Base-by-base conservation (phyloP, 2,113 vertebrate genomes). In the Toxostoma redivivum region DNA sequence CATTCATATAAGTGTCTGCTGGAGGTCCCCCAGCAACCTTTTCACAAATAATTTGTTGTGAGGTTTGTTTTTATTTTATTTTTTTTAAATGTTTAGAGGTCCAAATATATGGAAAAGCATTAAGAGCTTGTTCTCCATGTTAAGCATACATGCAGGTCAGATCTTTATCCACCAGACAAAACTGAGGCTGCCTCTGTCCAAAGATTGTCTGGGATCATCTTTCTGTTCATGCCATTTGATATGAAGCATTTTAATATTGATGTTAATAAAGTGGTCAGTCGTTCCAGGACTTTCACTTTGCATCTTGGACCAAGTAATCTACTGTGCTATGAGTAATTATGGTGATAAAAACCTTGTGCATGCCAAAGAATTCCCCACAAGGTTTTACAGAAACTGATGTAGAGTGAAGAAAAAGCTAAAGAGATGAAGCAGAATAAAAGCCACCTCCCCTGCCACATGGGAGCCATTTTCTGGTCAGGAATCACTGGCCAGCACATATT, bases 71-170 rank as follows among this genome's bases (percentile, higher is more conserved):
- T 38, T 53, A 12, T 56, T 25, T 10, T 35, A 27, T 21, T 62
- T 27, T 10, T 35, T 31, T 37, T n/a, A 2, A 4, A 18, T 30
- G 66, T 37, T 27, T 23, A 25, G 2, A 5, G 27, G 17, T 5
- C 3, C 3, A 14, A 27, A 44, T 14, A 0, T 15, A 25, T 6
- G 5, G 13, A 45, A 64, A 76, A 51, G 1, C 4, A 65, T 44
- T 48, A 48, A 42, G 9, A 80, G 2, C 6, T 70, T 9, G 23
- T 54, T 54, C 15, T 66, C 21, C 6, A 4, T 15, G 2, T 53
- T 78, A 40, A 27, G 9, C 5, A 61, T 65, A 51, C 8, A 60
- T 0, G 0, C 31, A 23, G 5, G 9, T 69, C 38, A 90, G 25
- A 24, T 9, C 6, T 73, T 56, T 5, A 6, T 42, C 15, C 4